Conservation (phyloP, 2,888 invertebrate genomes). For the Trachelus troglodyta region DNA sequence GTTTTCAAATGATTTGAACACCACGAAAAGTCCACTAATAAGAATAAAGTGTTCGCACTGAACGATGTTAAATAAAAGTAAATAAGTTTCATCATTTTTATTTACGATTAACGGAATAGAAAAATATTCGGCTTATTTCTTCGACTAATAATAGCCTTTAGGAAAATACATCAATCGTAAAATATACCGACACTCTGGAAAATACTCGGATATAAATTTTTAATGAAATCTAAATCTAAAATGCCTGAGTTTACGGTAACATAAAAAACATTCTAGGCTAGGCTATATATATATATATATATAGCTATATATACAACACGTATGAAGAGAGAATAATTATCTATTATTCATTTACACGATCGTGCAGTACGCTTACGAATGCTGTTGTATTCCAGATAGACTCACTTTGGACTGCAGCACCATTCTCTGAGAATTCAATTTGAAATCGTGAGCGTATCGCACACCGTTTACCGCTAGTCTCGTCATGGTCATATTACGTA, state of each 20-base stretch:
- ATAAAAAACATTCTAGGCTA: constrained; percentile 17
- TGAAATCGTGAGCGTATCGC: no score
- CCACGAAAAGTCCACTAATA: no score
- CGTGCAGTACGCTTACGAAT: no score
- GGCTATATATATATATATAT: constrained; percentile 8
- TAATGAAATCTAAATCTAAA: constrained; percentile 34
- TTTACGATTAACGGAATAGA: constrained; percentile 11
- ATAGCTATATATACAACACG: constrained; percentile 1
- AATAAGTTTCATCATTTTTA: background rate
- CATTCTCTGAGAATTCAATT: no score
- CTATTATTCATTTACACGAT: no score
- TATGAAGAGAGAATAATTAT: no score
- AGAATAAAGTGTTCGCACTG: no score
- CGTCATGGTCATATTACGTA: no score
- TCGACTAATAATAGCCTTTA: constrained; percentile 20
- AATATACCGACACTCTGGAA: constrained; percentile 17
- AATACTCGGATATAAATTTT: constrained; percentile 5
- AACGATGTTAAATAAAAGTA: background rate
- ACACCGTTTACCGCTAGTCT: no score
- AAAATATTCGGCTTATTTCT: constrained; percentile 15
- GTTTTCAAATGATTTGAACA: no score
- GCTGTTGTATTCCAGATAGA: no score
- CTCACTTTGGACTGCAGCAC: no score
- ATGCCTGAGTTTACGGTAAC: constrained; percentile 47
- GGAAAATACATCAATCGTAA: constrained; percentile 47